These are phyloP conservation scores for Trilocha varians DNA, from an alignment of 2,888 invertebrate genomes.

Conservation along the genomic window DNA sequence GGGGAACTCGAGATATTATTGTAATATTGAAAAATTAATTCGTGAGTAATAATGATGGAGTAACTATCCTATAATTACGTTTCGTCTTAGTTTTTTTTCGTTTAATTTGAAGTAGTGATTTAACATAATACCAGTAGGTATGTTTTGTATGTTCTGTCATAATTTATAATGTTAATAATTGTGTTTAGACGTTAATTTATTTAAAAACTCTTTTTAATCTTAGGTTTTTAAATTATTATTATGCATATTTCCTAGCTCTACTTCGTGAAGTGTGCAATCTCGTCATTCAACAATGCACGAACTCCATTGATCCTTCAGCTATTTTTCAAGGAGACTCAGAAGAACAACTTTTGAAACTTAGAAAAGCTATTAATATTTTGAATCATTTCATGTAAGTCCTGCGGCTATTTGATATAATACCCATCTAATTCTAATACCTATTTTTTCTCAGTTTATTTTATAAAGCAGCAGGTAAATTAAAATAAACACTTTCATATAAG, in stretches of 20 bases:
- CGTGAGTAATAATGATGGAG: constrained; percentile 37
- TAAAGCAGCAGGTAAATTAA: too few species aligned
- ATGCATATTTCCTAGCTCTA: constrained; percentile 74
- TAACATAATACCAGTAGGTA: background rate
- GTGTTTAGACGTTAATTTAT: too few species aligned
- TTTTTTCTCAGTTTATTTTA: too few species aligned
- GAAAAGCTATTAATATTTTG: constrained; percentile 58
- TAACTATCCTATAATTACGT: background rate
- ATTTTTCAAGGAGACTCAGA: constrained; percentile 91
- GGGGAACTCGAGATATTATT: constrained; percentile 87
- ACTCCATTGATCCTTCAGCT: constrained; percentile 82
- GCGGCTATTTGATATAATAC: too few species aligned
- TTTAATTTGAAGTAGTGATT: background rate
- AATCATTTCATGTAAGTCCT: constrained; percentile 74
- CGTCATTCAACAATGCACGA: constrained; percentile 81
- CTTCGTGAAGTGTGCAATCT: constrained; percentile 87
- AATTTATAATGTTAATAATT: too few species aligned
- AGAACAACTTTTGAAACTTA: constrained; percentile 78
- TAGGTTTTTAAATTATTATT: too few species aligned
- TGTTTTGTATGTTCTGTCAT: too few species aligned
- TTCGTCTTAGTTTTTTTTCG: too few species aligned
- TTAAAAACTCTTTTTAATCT: too few species aligned
- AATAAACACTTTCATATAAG: too few species aligned
- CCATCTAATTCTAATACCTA: too few species aligned
- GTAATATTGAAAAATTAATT: constrained; percentile 71